Base-by-base conservation (phyloP, 2,888 invertebrate species). In the Ernsta delagoae region DNA sequence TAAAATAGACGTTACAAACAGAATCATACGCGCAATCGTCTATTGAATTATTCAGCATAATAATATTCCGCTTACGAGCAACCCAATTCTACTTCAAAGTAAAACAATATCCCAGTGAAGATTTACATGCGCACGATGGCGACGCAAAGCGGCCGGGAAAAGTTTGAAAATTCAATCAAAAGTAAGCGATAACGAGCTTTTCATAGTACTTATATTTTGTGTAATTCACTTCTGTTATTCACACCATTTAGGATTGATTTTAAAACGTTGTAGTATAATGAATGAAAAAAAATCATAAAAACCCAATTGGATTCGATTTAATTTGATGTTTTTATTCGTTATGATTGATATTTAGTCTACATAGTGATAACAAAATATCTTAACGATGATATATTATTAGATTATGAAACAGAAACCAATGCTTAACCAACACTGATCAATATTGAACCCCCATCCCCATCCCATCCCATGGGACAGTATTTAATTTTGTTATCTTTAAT, bases 121-220 rank as follows among this genome's bases (percentile, higher is more conserved):
- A 66, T 66, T 66, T 60, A 60, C 60, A 60, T 66, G 66, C 66
- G 34, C 39, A 45, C 36, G 43, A 54, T 43, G 66, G n/a, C 16
- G 16, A 16, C 16, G 16, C 16, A 16, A 65, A 53, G 16, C 65
- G 31, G 16, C 50, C 31, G 50, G 36, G 36, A 7, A 39, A 59
- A 43, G 11, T 59, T 34, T 72, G 71, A 71, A 71, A 72, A 72
- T 71, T 71, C 68, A 72, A 72, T 71, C 66, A 70, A 71, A 72
- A 70, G 59, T 66, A 59, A 50, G 39, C 67, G 59, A 41, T 70
- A 70, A 70, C 70, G 50, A 69, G 50, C 41, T 59, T n/a, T 4
- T n/a, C n/a, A n/a, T 4, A 0, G 3, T 12, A 48, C 39, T 41
- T 7, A 12, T 48, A 48, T 48, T 48, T 48, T 12, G n/a, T 48